phyloP scores from a whole-genome alignment of 2,113 vertebrate genomes.

The Ptilorrhoa leucosticta region DNA sequence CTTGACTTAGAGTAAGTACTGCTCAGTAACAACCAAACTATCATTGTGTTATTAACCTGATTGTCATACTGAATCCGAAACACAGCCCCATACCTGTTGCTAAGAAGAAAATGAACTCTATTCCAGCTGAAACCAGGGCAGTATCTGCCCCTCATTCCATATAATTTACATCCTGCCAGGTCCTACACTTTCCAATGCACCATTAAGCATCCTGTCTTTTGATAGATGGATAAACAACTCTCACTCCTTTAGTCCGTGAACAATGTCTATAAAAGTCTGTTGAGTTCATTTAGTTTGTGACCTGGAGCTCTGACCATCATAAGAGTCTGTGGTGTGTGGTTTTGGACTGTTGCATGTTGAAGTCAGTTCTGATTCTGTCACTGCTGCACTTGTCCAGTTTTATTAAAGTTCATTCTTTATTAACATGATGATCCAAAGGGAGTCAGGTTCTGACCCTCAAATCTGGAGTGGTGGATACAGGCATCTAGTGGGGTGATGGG shows the following conservation, averaged over 20 bases:
- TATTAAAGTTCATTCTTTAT: background rate
- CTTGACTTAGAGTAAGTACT: background rate
- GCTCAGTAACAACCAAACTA: background rate
- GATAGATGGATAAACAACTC: rapidly evolving
- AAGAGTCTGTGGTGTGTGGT: background rate
- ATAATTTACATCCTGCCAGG: background rate
- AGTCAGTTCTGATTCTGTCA: background rate
- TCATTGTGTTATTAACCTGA: background rate
- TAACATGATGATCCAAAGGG: background rate
- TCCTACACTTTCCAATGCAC: background rate
- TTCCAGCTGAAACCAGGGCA: background rate
- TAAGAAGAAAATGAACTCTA: background rate
- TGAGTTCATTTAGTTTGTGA: background rate
- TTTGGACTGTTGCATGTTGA: background rate
- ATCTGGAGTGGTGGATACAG: background rate
- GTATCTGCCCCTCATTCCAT: background rate
- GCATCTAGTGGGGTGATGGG: background rate
- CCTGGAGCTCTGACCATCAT: background rate
- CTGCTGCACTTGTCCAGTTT: background rate
- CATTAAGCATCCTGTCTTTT: background rate
- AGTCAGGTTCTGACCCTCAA: background rate
- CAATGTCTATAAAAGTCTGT: background rate
- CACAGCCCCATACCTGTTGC: background rate
- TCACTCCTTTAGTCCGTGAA: background rate
- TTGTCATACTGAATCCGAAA: background rate